Conservation (phyloP, 2,888 invertebrate species). For the Orchesella flavescens region DNA sequence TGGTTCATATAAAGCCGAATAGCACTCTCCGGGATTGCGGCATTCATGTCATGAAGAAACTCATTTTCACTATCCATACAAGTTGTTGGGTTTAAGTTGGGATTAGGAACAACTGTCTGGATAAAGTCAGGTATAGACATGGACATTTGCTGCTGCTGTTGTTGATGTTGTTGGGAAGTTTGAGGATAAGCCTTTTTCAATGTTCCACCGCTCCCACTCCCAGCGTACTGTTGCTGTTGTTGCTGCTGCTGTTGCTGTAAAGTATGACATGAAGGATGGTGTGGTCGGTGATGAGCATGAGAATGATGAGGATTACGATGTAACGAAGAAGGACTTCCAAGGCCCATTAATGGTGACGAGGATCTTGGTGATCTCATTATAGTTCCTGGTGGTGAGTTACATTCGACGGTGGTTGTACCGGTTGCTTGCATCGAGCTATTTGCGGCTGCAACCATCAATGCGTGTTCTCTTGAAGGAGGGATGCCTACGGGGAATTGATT, state of each 20-base stretch:
- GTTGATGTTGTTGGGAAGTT: conserved; percentile 34
- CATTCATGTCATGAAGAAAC: conserved; percentile 49
- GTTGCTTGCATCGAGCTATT: not conserved
- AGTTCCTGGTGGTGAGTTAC: conserved; percentile 64
- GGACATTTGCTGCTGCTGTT: conserved; percentile 52
- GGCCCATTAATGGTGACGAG: conserved; percentile 68
- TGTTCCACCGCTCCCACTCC: conserved; percentile 40
- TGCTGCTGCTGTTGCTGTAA: conserved; percentile 33
- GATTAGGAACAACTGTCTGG: conserved; percentile 58
- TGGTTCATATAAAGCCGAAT: conserved; percentile 72
- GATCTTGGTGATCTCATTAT: conserved; percentile 68
- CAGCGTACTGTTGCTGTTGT: conserved; percentile 12
- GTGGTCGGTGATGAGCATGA: conserved; percentile 57
- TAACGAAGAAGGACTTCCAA: conserved; percentile 65
- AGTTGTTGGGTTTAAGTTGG: conserved; percentile 51
- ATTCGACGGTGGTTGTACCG: conserved; percentile 59
- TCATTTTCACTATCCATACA: conserved; percentile 52
- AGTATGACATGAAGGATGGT: conserved; percentile 61
- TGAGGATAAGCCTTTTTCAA: conserved; percentile 48
- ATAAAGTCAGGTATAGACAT: conserved; percentile 70
- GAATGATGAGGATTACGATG: conserved; percentile 59
- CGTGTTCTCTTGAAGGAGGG: conserved; percentile 56
- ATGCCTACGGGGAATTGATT: conserved; percentile 70
- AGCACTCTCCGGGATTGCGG: conserved; percentile 61
- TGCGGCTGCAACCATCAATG: conserved; percentile 29